Base-by-base conservation (phyloP, 2,888 invertebrate genomes). In the Polyploca ridens region DNA sequence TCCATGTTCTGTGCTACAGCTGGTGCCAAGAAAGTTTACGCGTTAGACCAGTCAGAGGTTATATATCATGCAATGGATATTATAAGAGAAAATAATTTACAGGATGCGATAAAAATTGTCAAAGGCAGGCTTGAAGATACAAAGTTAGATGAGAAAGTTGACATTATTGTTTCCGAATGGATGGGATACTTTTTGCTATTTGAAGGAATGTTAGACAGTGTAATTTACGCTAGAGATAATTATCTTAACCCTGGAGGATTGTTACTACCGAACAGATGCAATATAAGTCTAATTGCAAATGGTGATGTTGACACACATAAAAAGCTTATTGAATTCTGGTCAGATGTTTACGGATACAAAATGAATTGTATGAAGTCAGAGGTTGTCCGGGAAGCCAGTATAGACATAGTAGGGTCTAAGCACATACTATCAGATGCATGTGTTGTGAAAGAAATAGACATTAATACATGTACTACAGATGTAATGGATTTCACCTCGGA, bases 1-100 rank as follows among this genome's bases (percentile, higher is more conserved):
- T 99, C 99, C 14, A 99, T 99, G 98, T 99, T 99, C 94, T 97
- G 98, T 72, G 99, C 99, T 13, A 96, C 97, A 82, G 98, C 99
- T 33, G 99, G 99, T 35, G 99, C 99, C 58, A 95, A 95, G 67
- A 96, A 95, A 90, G 98, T 99, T 6, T 97, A 97, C 83, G 99
- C 98, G 75, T 96, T 99, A 73, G 99, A 99, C 88, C 98, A 98
- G 87, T 99, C 99, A 0, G 98, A 98, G 78, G 98, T 99, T 70
- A 97, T 99, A 69, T 98, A 98, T 82, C 97, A 99, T 85, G 99
- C 99, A 4, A 97, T 98, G 95, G 98, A 98, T 86, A 99, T 99
- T 76, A 96, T 99, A 44, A 96, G 97, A 81, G 97, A 98, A 89
- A 98, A 98, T 86, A 95, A 96, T 69, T 90, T 97, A 54, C 95